A percentile compares a stretch with the other conserved stretches of the same genome.
These are phyloP conservation scores for Leucosticte australis DNA, from an alignment of 2,113 vertebrate genomes.

Conservation along the genomic window DNA sequence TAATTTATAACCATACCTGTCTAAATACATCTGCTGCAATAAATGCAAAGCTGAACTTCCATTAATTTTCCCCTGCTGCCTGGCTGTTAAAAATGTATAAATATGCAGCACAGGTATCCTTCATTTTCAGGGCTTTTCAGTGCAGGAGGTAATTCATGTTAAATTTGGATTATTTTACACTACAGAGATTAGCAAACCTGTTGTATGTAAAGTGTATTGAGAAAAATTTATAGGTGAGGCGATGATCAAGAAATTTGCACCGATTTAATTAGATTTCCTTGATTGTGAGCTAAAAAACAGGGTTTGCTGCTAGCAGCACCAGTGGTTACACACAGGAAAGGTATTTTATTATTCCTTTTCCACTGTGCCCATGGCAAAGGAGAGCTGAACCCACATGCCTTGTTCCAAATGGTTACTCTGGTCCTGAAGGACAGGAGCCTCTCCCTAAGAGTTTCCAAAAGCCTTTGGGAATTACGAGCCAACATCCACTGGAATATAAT, in stretches of 20 bases:
- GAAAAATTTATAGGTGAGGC: not conserved
- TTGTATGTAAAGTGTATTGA: not conserved
- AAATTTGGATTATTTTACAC: not conserved
- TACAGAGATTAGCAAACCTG: not conserved
- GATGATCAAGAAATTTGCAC: not conserved
- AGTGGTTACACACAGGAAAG: not conserved
- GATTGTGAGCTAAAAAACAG: not conserved
- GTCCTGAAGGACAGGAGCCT: not conserved
- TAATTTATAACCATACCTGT: conserved; percentile 26
- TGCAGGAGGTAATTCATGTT: not conserved
- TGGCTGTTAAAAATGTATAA: not conserved
- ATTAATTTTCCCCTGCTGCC: not conserved
- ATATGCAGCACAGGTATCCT: not conserved
- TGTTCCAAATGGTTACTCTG: not conserved
- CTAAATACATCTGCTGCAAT: conserved; percentile 31
- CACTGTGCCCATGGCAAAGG: not conserved
- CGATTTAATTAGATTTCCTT: not conserved
- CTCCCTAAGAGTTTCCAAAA: not conserved
- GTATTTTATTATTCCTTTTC: not conserved
- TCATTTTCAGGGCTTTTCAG: not conserved
- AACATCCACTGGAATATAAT: not conserved
- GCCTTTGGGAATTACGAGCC: not conserved
- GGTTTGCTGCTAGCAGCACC: not conserved
- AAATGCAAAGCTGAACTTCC: conserved; percentile 7
- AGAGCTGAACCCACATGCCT: not conserved